phyloP scores from a whole-genome alignment of 2,113 vertebrate genomes.

The Festucalex cinctus region DNA sequence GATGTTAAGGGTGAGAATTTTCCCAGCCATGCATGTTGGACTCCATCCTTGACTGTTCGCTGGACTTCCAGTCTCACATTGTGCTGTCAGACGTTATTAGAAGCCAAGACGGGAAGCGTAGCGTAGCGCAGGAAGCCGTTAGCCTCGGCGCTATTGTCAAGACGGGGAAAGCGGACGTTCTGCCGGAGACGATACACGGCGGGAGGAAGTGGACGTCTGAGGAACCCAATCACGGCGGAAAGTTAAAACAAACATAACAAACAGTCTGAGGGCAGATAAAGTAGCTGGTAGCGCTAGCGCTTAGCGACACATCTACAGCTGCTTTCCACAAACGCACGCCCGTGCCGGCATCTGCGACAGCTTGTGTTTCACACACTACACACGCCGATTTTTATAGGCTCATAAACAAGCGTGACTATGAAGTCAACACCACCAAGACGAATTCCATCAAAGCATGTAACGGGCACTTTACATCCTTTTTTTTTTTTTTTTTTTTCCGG shows the following conservation, averaged over 20 bases:
- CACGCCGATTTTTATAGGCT: not conserved
- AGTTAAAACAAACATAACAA: not conserved
- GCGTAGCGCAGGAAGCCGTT: constrained; percentile 64
- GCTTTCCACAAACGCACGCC: not conserved
- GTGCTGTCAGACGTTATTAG: constrained; percentile 40
- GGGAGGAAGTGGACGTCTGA: constrained; percentile 33
- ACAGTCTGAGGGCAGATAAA: not conserved
- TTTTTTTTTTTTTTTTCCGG: too few relatives aligned
- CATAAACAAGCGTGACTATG: constrained; percentile 20
- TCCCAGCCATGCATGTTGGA: constrained; percentile 18
- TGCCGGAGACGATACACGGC: constrained; percentile 54
- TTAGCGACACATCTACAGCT: not conserved
- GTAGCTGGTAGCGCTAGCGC: not conserved
- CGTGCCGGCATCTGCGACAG: not conserved
- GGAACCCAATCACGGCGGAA: constrained; percentile 31
- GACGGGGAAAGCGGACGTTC: constrained; percentile 58
- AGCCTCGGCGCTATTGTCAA: constrained; percentile 64
- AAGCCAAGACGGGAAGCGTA: constrained; percentile 63
- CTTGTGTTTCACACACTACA: not conserved
- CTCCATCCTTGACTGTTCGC: constrained; percentile 14
- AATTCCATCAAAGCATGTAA: not conserved
- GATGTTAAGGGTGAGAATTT: not conserved
- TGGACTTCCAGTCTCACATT: constrained; percentile 36
- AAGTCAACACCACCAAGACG: constrained; percentile 8
- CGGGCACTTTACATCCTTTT: too few relatives aligned